These are phyloP conservation scores for Halyomorpha halys DNA, from an alignment of 1,140 invertebrate species.

Conservation along the genomic window DNA sequence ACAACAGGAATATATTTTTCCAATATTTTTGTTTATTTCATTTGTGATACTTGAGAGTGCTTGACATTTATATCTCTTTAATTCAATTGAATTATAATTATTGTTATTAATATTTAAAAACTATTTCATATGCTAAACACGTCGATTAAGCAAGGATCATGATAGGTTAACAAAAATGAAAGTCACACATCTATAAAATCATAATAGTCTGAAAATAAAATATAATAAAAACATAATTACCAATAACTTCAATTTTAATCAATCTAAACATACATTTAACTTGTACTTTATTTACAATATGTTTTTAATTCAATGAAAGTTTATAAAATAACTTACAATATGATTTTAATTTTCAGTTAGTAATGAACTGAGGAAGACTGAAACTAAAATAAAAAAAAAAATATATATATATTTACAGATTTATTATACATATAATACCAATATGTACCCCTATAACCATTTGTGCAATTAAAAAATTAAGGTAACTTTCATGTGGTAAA, in stretches of 20 bases:
- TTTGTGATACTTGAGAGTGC: neutral
- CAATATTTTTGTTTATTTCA: neutral
- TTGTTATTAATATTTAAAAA: neutral
- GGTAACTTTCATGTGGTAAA: conserved; percentile 26
- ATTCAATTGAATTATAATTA: neutral
- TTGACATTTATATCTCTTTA: neutral
- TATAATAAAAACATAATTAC: no score
- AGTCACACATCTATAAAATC: no score
- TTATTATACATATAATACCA: neutral
- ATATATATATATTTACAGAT: neutral
- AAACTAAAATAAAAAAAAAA: conserved; percentile 12
- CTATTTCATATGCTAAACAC: no score
- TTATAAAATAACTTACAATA: no score
- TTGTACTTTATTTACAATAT: no score
- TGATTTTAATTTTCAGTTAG: conserved; percentile 2
- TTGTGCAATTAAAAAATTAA: conserved; percentile 21
- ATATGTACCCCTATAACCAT: conserved; percentile 24
- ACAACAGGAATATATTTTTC: neutral
- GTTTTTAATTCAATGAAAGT: no score
- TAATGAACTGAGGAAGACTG: conserved; percentile 22
- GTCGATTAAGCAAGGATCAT: no score
- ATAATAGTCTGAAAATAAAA: no score
- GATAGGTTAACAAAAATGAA: no score
- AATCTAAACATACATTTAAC: no score
- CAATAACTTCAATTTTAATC: no score